phyloP scores from a whole-genome alignment of 2,888 invertebrate species.

The Lysandra coridon region DNA sequence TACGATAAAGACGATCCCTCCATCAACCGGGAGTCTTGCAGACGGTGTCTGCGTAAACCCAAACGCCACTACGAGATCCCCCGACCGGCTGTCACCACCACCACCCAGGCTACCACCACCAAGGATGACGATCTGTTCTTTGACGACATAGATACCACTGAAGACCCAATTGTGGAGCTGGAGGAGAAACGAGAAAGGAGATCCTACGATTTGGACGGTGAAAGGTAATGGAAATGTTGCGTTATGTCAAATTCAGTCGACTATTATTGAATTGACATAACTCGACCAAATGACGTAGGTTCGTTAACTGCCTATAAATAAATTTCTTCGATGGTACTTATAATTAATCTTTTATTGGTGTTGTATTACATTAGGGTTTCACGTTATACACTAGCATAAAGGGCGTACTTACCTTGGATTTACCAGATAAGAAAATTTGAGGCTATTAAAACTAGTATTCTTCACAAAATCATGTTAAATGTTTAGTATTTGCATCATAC shows the following conservation, averaged over 20 bases:
- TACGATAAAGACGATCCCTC: conserved; percentile 48
- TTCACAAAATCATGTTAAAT: no score
- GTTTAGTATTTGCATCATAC: no score
- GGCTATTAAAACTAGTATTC: no score
- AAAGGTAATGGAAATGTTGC: conserved; percentile 39
- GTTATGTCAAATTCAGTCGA: no score
- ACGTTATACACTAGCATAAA: no score
- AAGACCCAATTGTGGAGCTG: conserved; percentile 42
- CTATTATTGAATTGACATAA: no score
- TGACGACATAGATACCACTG: conserved; percentile 44
- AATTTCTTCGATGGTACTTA: not conserved
- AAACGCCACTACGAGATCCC: conserved; percentile 39
- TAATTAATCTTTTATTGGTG: no score
- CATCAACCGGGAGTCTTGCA: conserved; percentile 48
- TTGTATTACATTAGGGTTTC: no score
- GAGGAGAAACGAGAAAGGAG: conserved; percentile 45
- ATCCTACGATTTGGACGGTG: conserved; percentile 43
- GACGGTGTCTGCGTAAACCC: conserved; percentile 50
- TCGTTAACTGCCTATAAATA: no score
- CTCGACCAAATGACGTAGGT: no score
- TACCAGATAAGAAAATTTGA: no score
- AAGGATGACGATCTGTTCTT: conserved; percentile 42
- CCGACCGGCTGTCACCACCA: conserved; percentile 36
- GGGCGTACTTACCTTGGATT: no score
- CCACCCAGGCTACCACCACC: conserved; percentile 35